Evolutionary conservation across 2,888 invertebrate genomes (phyloP).

Genomic region (Hololepta plana): DNA sequence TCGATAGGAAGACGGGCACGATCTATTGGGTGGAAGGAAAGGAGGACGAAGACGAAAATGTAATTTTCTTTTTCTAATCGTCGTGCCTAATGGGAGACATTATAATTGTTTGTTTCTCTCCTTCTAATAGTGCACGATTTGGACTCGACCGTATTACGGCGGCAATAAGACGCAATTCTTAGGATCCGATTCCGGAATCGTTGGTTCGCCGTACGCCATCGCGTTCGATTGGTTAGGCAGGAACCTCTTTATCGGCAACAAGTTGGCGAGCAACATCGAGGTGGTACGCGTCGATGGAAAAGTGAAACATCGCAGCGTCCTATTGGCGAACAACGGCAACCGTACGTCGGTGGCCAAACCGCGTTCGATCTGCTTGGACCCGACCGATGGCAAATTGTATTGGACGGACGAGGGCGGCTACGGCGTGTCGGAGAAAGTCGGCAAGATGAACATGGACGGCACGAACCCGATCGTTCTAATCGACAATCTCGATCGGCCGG

Average conservation of each 20-base stretch:
- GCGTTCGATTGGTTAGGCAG: conserved; percentile 96
- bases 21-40: conserved; percentile 79
- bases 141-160: conserved; percentile 65
- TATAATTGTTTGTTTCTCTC: background rate
- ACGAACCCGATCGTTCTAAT: conserved; percentile 54
- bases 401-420: conserved; percentile 94
- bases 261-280: conserved; percentile 79
- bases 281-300: conserved; percentile 74
- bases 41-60: conserved; percentile 53
- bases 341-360: conserved; percentile 75
- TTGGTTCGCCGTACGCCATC: conserved; percentile 78
- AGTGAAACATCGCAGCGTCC: conserved; percentile 61
- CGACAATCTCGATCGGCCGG: conserved; percentile 52
- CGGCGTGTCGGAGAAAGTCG: conserved; percentile 78
- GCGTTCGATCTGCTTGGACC: conserved; percentile 74
- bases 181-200: conserved; percentile 65
- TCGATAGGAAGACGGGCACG: conserved; percentile 67
- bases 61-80: conserved; percentile 15
- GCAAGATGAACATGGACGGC: conserved; percentile 88
- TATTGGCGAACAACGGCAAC: conserved; percentile 80
- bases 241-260: conserved; percentile 85
- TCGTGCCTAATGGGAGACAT: background rate
- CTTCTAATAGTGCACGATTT: conserved; percentile 55
- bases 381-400: conserved; percentile 83
- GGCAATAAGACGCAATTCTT: conserved; percentile 71